Percentiles rank a stretch among this genome's conserved stretches.
phyloP scores from a whole-genome alignment of 2,888 invertebrate genomes.

The Leptinotarsa juncta region DNA sequence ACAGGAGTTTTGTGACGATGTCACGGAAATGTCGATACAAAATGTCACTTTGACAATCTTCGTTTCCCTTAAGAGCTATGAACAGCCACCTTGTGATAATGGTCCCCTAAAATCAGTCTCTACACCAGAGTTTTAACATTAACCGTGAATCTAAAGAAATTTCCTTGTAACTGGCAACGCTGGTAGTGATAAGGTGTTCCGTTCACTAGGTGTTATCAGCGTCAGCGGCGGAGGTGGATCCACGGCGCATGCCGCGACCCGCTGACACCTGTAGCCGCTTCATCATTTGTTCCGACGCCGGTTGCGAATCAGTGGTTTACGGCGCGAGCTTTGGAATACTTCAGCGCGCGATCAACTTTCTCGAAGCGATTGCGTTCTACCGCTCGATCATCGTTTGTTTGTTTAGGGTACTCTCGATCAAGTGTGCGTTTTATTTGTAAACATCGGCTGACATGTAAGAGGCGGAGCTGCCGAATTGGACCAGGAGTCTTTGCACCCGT shows the following conservation, averaged over 20 bases:
- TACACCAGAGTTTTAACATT: no score
- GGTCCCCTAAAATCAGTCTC: no score
- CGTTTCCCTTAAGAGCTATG: no score
- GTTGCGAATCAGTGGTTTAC: constrained; percentile 16
- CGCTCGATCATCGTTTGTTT: background rate
- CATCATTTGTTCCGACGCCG: constrained; percentile 21
- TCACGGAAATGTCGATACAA: no score
- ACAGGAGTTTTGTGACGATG: no score
- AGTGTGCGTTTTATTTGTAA: constrained; percentile 8
- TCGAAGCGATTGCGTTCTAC: constrained; percentile 5
- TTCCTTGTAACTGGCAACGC: background rate
- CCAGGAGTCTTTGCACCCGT: background rate
- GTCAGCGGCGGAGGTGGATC: background rate
- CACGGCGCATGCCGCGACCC: constrained; percentile 12
- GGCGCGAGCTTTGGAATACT: constrained; percentile 13
- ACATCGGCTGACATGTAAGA: constrained; percentile 7
- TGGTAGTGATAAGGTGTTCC: background rate
- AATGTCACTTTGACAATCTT: no score
- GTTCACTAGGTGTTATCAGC: background rate
- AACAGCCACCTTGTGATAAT: no score
- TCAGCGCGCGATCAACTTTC: background rate
- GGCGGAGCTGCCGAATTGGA: constrained; percentile 1
- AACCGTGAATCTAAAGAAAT: background rate
- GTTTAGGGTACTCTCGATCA: background rate
- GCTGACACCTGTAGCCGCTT: constrained; percentile 21